These are phyloP conservation scores for Chironomus tentans DNA, from an alignment of 2,888 invertebrate genomes.

Conservation along the genomic window DNA sequence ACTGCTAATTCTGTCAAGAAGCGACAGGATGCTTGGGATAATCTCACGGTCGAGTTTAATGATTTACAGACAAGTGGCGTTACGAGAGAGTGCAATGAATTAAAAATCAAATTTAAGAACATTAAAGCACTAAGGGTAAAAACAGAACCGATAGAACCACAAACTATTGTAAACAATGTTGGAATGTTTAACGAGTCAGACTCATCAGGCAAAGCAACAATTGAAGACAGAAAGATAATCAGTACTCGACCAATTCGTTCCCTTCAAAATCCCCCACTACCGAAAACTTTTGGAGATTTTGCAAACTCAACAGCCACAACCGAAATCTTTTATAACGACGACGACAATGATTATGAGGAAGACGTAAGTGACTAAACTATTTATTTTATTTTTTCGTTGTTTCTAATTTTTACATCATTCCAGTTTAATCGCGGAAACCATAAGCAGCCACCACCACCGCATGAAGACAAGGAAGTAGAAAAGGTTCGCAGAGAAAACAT, in stretches of 20 bases:
- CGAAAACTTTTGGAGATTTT: background rate
- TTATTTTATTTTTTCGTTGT: background rate
- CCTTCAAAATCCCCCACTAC: no score
- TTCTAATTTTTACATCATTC: no score
- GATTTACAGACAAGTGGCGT: background rate
- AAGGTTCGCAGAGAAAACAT: conserved; percentile 6
- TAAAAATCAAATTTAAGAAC: conserved; percentile 19
- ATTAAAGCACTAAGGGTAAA: conserved; percentile 5
- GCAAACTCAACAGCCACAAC: background rate
- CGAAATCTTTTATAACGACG: background rate
- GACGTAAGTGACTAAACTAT: background rate
- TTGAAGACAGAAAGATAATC: background rate
- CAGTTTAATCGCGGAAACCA: no score
- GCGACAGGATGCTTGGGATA: conserved; percentile 1
- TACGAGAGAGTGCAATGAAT: background rate
- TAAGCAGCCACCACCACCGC: background rate
- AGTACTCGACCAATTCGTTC: no score
- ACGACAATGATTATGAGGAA: background rate
- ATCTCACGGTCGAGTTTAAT: conserved; percentile 1
- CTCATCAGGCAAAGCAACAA: background rate
- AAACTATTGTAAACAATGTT: background rate
- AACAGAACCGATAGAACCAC: background rate
- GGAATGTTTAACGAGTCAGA: background rate
- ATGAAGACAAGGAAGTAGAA: background rate
- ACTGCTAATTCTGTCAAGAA: background rate